Percentiles rank a stretch among this genome's conserved stretches.
Evolutionary conservation across 1,140 invertebrate genomes (phyloP).

Genomic region (Pseudobourletiella spinata): DNA sequence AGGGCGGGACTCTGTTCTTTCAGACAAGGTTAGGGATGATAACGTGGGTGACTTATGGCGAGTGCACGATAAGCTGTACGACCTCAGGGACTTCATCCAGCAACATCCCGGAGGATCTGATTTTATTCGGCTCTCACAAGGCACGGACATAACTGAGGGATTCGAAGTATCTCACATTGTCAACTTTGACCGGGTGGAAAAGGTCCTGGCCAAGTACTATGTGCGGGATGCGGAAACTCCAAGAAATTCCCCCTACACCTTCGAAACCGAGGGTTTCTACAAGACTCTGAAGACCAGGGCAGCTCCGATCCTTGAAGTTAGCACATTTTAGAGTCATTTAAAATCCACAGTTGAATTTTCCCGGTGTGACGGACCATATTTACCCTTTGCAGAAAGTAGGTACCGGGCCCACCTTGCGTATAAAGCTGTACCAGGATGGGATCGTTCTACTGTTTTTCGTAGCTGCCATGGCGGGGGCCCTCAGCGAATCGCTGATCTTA

Average conservation of each 20-base stretch:
- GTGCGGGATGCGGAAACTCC: constrained; percentile 22
- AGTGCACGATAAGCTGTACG: constrained; percentile 39
- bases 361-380: neutral
- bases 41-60: constrained; percentile 38
- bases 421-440: constrained; percentile 33
- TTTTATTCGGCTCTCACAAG: constrained; percentile 35
- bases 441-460: constrained; percentile 19
- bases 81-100: constrained; percentile 35
- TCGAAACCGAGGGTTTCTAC: constrained; percentile 32
- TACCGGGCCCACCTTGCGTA: constrained; percentile 28
- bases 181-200: constrained; percentile 22
- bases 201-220: constrained; percentile 43
- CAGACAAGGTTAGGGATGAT: neutral
- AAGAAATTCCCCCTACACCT: constrained; percentile 32
- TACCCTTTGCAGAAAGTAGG: constrained; percentile 31
- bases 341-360: neutral
- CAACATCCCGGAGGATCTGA: constrained; percentile 38
- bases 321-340: neutral
- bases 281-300: constrained; percentile 28
- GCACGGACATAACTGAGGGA: constrained; percentile 38
- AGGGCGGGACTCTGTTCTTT: too few species aligned
- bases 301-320: constrained; percentile 33
- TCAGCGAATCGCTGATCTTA: constrained; percentile 1
- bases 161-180: constrained; percentile 37
- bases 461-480: constrained; percentile 8